A percentile compares a stretch with the other conserved stretches of the same genome.
phyloP scores from a whole-genome alignment of 2,113 vertebrate species.

The Tetraodon nigroviridis region DNA sequence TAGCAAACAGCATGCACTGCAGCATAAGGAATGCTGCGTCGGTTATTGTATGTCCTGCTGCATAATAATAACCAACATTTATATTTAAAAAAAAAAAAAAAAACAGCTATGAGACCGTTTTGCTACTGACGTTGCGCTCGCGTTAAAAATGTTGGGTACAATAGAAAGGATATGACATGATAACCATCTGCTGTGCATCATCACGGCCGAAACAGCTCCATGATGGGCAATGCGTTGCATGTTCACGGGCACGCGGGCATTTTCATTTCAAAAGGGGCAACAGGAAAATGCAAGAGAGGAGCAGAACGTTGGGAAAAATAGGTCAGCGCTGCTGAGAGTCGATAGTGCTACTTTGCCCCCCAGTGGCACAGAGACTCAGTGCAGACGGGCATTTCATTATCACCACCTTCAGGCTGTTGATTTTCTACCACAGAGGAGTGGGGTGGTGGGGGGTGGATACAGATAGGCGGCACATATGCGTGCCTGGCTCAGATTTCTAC shows the following conservation, averaged over 20 bases:
- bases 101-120: constrained; percentile 27
- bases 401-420: constrained; percentile 58
- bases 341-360: constrained; percentile 77
- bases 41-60: constrained; percentile 23
- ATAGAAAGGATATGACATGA: constrained; percentile 9
- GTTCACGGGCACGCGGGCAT: constrained; percentile 59
- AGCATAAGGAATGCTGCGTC: constrained; percentile 22
- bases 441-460: neutral
- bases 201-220: constrained; percentile 15
- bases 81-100: neutral
- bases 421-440: constrained; percentile 24
- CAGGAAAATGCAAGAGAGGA: constrained; percentile 58
- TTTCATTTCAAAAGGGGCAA: constrained; percentile 62
- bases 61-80: constrained; percentile 6
- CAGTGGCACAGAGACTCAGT: constrained; percentile 67
- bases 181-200: constrained; percentile 35
- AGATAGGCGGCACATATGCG: constrained; percentile 26
- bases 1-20: constrained; percentile 29
- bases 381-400: constrained; percentile 49
- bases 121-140: constrained; percentile 5
- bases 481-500: constrained; percentile 26
- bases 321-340: constrained; percentile 70
- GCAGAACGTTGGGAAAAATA: constrained; percentile 69
- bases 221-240: constrained; percentile 54
- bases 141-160: neutral